Conservation (phyloP, 2,113 vertebrate species). For the Pachypanchax playfairii region DNA sequence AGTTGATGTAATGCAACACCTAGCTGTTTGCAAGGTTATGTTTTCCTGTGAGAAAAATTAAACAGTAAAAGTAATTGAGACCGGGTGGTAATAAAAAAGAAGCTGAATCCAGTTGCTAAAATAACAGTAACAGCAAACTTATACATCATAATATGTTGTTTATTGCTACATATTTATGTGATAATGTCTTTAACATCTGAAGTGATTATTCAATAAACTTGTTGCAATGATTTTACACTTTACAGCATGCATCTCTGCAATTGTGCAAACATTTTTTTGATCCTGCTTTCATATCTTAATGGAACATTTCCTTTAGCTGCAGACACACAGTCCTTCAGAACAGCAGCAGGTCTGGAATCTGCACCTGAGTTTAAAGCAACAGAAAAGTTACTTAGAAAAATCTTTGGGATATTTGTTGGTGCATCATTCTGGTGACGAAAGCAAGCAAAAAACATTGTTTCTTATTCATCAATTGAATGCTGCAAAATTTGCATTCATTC, state of each 20-base stretch:
- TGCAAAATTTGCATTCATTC: background rate
- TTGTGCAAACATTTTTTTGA: too few relatives aligned
- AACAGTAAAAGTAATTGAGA: background rate
- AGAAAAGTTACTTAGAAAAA: too few relatives aligned
- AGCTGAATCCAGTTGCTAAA: background rate
- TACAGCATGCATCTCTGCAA: background rate
- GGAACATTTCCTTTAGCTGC: too few relatives aligned
- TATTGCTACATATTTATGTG: too few relatives aligned
- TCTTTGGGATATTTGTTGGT: background rate
- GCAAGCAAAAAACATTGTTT: background rate
- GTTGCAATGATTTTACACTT: background rate
- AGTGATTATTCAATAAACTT: background rate
- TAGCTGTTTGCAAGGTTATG: background rate
- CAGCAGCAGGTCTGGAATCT: background rate
- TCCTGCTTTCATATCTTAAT: too few relatives aligned
- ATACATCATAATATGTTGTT: too few relatives aligned
- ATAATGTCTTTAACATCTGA: too few relatives aligned
- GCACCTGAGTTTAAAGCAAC: background rate
- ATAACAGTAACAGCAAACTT: too few relatives aligned
- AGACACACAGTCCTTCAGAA: too few relatives aligned
- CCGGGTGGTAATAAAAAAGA: background rate
- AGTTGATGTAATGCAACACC: slow-evolving; percentile 1
- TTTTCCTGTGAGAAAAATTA: background rate
- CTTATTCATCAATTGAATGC: background rate
- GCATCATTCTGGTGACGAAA: background rate